A percentile compares a stretch with the other conserved stretches of the same genome.
phyloP scores from a whole-genome alignment of 2,888 invertebrate species.

The Stenolophus ochropezus region DNA sequence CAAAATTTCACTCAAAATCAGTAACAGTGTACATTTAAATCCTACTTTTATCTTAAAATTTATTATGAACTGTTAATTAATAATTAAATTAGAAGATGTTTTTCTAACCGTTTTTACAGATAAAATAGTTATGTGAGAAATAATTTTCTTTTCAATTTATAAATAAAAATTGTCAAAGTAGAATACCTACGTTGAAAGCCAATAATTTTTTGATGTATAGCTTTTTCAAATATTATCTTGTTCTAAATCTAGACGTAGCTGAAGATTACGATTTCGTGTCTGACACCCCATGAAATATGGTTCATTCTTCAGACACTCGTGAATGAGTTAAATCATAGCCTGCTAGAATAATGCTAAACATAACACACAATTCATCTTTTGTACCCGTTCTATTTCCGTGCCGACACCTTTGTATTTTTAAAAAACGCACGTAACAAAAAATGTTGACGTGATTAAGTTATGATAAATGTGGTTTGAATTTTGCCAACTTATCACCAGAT shows the following conservation, averaged over 20 bases:
- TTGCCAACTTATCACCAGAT: conserved; percentile 50
- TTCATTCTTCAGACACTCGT: not conserved
- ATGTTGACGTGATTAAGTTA: conserved; percentile 52
- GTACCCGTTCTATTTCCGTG: conserved; percentile 7
- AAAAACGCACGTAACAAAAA: conserved; percentile 26
- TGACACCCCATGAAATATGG: not conserved
- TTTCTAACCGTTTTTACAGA: too few species aligned
- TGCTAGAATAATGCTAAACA: not conserved
- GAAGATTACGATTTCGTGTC: not conserved
- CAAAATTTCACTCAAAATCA: too few species aligned
- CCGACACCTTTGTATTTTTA: conserved; percentile 24
- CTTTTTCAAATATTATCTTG: too few species aligned
- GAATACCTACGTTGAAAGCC: too few species aligned
- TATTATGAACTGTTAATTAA: too few species aligned
- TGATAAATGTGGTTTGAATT: conserved; percentile 41
- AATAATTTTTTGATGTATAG: too few species aligned
- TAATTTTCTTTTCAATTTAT: too few species aligned
- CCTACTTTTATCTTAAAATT: too few species aligned
- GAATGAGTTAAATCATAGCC: not conserved
- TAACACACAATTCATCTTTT: conserved; percentile 13
- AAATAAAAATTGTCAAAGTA: too few species aligned
- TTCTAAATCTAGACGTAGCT: not conserved
- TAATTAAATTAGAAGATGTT: too few species aligned
- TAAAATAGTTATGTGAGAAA: too few species aligned
- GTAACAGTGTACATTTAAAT: too few species aligned